A percentile compares a stretch with the other conserved stretches of the same genome.
Evolutionary conservation across 2,113 vertebrate genomes (phyloP).

Genomic region (Microtus richardsoni): DNA sequence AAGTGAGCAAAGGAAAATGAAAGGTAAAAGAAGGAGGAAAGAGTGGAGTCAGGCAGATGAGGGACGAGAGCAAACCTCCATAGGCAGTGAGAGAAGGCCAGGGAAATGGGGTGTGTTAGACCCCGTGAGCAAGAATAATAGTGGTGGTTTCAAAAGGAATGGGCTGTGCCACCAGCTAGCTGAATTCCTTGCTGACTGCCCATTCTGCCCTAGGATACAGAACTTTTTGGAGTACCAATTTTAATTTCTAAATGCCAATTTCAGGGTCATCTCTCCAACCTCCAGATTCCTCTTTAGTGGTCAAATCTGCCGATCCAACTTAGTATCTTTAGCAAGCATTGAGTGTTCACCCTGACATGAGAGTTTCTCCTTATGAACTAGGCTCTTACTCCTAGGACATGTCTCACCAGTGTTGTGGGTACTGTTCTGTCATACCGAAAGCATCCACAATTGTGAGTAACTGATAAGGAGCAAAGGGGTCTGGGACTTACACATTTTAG

Average conservation of each 20-base stretch:
- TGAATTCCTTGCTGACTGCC: not conserved
- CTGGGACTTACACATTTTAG: not conserved
- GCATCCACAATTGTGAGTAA: not conserved
- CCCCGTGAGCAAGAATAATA: not conserved
- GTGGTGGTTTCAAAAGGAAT: not conserved
- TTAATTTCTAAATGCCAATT: slow-evolving; percentile 49
- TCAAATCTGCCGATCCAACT: slow-evolving; percentile 17
- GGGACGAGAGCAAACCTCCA: not conserved
- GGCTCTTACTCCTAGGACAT: not conserved
- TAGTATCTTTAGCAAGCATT: not conserved
- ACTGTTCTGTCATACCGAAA: not conserved
- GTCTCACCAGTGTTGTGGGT: not conserved
- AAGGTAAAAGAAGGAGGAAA: not conserved
- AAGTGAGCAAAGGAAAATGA: not conserved
- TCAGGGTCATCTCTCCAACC: not conserved
- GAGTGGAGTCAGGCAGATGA: not conserved
- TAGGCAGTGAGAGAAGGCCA: not conserved
- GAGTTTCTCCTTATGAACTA: not conserved
- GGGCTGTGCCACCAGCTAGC: not conserved
- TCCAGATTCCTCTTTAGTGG: not conserved
- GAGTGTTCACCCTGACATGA: not conserved
- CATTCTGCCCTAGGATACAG: not conserved
- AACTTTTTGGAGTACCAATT: not conserved
- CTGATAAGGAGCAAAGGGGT: not conserved
- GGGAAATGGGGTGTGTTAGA: not conserved